Percentiles rank a stretch among this genome's conserved stretches.
Evolutionary conservation across 2,113 vertebrate species (phyloP).

Genomic region (Psephotus haematonotus): DNA sequence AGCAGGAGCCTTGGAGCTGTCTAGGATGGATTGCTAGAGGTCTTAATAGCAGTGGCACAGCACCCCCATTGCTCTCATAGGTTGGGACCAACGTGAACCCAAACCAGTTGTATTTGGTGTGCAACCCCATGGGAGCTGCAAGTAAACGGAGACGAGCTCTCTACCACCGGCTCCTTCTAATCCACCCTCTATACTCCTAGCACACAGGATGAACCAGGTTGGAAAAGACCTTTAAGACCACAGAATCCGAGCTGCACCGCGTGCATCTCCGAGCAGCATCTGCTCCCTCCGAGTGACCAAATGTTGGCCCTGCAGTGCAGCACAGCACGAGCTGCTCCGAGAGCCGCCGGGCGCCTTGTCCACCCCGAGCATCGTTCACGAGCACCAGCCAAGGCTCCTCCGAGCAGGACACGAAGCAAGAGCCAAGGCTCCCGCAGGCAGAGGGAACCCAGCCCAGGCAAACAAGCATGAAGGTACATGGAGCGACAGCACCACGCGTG

Average conservation of each 20-base stretch:
- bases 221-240: no score
- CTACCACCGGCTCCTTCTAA: neutral
- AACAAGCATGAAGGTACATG: accelerated
- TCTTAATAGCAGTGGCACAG: accelerated
- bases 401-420: accelerated
- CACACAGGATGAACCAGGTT: no score
- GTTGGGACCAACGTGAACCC: accelerated
- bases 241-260: neutral
- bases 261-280: neutral
- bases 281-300: neutral
- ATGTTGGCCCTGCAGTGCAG: neutral
- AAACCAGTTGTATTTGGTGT: neutral
- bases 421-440: neutral
- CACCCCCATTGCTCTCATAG: accelerated
- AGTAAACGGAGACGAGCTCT: accelerated
- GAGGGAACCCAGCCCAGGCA: neutral
- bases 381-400: neutral
- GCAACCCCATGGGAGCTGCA: accelerated
- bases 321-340: neutral
- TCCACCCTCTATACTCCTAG: neutral
- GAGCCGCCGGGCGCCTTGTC: neutral
- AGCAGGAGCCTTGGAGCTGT: neutral
- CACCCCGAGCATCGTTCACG: neutral
- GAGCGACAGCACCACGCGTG: accelerated
- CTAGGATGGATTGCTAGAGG: neutral